Evolutionary conservation across 2,113 vertebrate genomes (phyloP), one percentile per base, ranked within the genome.

Genomic region (Microtus pennsylvanicus): DNA sequence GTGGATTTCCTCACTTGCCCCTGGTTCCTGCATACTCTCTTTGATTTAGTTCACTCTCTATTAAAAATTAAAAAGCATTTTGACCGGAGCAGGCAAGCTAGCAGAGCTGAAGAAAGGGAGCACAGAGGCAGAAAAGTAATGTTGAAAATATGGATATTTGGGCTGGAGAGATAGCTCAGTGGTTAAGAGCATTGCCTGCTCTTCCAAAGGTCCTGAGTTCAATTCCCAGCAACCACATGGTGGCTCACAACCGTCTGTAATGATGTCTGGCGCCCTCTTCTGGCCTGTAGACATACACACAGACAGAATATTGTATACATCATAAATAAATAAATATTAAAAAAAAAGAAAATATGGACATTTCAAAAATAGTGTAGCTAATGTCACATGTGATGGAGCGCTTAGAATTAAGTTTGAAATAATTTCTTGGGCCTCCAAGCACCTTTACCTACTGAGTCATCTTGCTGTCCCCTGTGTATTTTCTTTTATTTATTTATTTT

Each of bases 331-430:
- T n/a, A n/a, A n/a, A n/a, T n/a, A n/a, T n/a, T n/a, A n/a, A n/a
- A n/a, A n/a, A n/a, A n/a, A n/a, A n/a, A n/a, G n/a, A n/a, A n/a
- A n/a, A n/a, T n/a, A n/a, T n/a, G n/a, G n/a, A n/a, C n/a, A n/a
- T n/a, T n/a, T n/a, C 58, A 50, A 58, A 95, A 95, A 87, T 65
- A 61, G 81, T 89, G 86, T 95, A 63, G 35, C 30, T 72, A 14
- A 17, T 13, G 55, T 89, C 88, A 81, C 0, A 16, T 19, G 45
- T 87, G 77, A 69, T 78, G 72, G 72, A 74, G 82, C 67, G 61
- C 90, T 94, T 89, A 91, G 76, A 93, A 77, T 86, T 96, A 50
- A 26, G 50, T 55, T 81, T 26, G 19, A 95, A 94, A 72, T 88
- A 1, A 89, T 90, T 87, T 94, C 22, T 72, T 24, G 30, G 50